Base-by-base conservation (phyloP, 2,113 vertebrate species). In the Lophotis ruficrista region DNA sequence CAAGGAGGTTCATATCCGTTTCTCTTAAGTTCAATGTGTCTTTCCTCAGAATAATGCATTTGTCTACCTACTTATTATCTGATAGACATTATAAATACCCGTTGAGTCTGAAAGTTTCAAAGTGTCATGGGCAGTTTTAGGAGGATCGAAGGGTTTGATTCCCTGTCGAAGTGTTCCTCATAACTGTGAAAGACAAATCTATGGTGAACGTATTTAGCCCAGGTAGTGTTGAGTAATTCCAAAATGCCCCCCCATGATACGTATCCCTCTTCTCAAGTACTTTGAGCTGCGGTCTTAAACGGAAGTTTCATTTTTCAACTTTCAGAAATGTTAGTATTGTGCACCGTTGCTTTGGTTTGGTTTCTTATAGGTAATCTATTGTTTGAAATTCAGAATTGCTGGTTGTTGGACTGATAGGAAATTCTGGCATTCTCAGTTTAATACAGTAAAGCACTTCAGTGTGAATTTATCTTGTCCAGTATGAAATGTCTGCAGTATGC, bases 1-100 rank as follows among this genome's bases (percentile, higher is more conserved):
- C n/a, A 92, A 92, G 31, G 57, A 93, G 70, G 23, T 76, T 95
- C 78, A 87, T 72, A 68, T 47, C 30, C 35, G 87, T 89, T 87
- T 85, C 51, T 93, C 54, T 50, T 78, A 68, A 84, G 31, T 2
- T n/a, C 24, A 93, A 31, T 37, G 9, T 96, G 41, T 53, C 47
- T 90, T 92, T 86, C 48, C 41, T 87, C 48, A 45, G 30, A 94
- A 61, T n/a, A 89, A 50, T 76, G 35, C 35, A 62, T 88, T 88
- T 89, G 17, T 71, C 51, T 78, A 54, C 72, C 28, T 93, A 18
- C 51, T 81, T 43, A 37, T 51, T 90, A n/a, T 84, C 53, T 65
- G 41, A 5, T 68, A 84, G 76, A 89, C 23, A 53, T 75, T 54
- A 38, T 48, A 78, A 87, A 51, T 56, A 57, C 30, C 37, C 53